A percentile compares a stretch with the other conserved stretches of the same genome.
phyloP scores from a whole-genome alignment of 2,888 invertebrate genomes.

The Crematogaster levior region DNA sequence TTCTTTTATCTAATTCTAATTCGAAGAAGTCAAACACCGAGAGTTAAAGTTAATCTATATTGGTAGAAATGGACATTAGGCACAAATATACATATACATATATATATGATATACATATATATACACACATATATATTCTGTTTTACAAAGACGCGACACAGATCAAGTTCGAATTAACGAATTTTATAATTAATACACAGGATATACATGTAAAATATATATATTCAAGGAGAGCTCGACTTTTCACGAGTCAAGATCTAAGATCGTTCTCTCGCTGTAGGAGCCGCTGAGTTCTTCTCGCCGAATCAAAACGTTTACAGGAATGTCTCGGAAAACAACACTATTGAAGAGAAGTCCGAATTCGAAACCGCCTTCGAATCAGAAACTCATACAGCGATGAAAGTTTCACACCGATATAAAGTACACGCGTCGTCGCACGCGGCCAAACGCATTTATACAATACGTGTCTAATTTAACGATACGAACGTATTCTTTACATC shows the following conservation, averaged over 20 bases:
- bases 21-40: too few relatives aligned
- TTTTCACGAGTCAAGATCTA: conserved; percentile 44
- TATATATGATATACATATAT: conserved; percentile 5
- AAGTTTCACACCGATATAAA: conserved; percentile 53
- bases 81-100: background rate
- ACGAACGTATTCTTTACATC: background rate
- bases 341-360: conserved; percentile 13
- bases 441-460: conserved; percentile 3
- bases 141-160: conserved; percentile 62
- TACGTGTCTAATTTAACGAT: conserved; percentile 7
- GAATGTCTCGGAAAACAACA: conserved; percentile 25
- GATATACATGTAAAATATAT: conserved; percentile 36
- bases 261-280: conserved; percentile 39
- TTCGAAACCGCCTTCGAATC: conserved; percentile 18
- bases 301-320: background rate
- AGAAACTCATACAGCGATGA: conserved; percentile 60
- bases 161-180: conserved; percentile 53
- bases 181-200: conserved; percentile 50
- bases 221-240: conserved; percentile 29
- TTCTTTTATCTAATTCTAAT: too few relatives aligned
- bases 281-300: conserved; percentile 27
- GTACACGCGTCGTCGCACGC: background rate
- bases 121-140: conserved; percentile 51
- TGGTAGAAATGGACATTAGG: too few relatives aligned
- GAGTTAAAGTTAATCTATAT: too few relatives aligned